Evolutionary conservation across 2,888 invertebrate species (phyloP), one percentile per base, ranked within the genome.

Genomic region (Colletes collaris): DNA sequence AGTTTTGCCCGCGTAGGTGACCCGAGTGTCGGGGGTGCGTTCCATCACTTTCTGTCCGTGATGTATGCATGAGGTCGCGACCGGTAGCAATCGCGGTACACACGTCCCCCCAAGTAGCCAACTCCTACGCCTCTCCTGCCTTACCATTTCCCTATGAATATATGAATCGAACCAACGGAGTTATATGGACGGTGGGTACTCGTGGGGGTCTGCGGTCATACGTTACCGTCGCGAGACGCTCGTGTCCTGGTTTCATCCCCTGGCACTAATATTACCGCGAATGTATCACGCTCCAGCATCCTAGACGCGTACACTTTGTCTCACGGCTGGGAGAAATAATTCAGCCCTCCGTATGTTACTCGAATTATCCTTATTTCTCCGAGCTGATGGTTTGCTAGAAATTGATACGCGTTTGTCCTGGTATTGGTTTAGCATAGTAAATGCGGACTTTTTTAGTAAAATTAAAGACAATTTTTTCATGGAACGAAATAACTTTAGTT

Each of bases 11-110:
- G 64, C 76, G 86, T 81, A 89, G 90, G 90, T 90, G 90, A 91
- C 90, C 90, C 89, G 82, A 59, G 76, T 72, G 83, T 76, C 89
- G 81, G 82, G 89, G 89, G 90, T 89, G 86, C 90, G 90, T 88
- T 92, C 92, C 92, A 92, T 92, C 92, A 92, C 91, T 89, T 91
- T 89, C 86, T 74, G 81, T 83, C 85, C 79, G 87, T 92, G 92
- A 92, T 92, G 90, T 92, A 92, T 92, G 91, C 91, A 89, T 88
- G 86, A 89, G 91, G 92, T 92, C 90, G 88, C 89, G 91, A 86
- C 90, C 91, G 91, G 89, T 87, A 83, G 90, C 89, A 91, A 92
- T 92, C 91, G 91, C 86, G 84, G 86, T 84, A 82, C 88, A 88
- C 87, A 87, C 88, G 83, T 44, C 55, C 87, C 86, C 83, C 83